These are phyloP conservation scores for Pipistrellus kuhlii DNA, from an alignment of 2,797 vertebrate genomes.

Conservation along the genomic window DNA sequence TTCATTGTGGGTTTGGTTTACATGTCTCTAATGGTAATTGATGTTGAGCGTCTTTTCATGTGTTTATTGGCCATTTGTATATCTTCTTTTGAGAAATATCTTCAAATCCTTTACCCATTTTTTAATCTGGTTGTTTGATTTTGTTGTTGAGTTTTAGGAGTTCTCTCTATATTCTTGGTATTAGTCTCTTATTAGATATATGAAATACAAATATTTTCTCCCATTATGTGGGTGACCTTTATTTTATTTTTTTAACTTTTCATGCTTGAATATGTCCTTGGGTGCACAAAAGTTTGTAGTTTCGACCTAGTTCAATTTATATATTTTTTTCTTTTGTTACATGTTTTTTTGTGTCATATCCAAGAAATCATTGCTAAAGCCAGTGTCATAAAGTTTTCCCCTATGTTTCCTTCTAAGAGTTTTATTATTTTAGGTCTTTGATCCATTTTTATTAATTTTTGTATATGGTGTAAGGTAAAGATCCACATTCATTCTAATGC, in stretches of 20 bases:
- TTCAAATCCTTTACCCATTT: slow-evolving; percentile 1
- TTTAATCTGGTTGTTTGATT: not conserved
- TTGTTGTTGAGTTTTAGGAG: not conserved
- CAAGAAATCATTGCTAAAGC: slow-evolving; percentile 2
- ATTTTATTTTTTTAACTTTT: not conserved
- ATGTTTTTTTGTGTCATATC: slow-evolving; percentile 30
- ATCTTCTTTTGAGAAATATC: slow-evolving; percentile 28
- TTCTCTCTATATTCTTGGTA: not conserved
- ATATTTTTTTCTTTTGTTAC: not conserved
- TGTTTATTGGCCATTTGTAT: not conserved
- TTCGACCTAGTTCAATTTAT: not conserved
- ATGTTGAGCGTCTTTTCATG: not conserved
- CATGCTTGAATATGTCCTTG: not conserved
- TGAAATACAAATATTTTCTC: not conserved
- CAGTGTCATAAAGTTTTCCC: not conserved
- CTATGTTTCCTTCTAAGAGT: not conserved
- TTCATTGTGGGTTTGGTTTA: not conserved
- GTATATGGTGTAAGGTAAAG: not conserved
- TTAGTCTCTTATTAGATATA: not conserved
- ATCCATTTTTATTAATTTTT: slow-evolving; percentile 43
- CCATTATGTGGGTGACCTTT: not conserved
- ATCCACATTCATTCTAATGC: not conserved
- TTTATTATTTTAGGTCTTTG: slow-evolving; percentile 46
- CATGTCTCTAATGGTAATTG: not conserved
- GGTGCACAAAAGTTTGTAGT: not conserved